Percentiles rank a stretch among this genome's conserved stretches.
Evolutionary conservation across 2,113 vertebrate genomes (phyloP).

Genomic region (Sylvilagus bachmani): DNA sequence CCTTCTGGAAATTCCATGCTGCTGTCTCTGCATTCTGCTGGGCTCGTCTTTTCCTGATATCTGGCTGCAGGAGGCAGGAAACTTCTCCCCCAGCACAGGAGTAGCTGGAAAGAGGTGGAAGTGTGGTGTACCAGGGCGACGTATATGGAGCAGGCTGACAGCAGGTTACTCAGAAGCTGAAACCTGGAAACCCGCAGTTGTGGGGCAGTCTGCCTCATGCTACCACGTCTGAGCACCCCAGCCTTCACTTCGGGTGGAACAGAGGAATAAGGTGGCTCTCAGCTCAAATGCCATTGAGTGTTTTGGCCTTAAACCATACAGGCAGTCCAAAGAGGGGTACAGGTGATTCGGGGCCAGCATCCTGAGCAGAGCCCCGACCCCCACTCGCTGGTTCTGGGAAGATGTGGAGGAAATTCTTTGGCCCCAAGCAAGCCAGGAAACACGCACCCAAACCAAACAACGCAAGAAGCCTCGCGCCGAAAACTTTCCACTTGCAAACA

Average conservation of each 20-base stretch:
- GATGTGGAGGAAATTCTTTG: constrained; percentile 75
- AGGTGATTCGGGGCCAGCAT: constrained; percentile 35
- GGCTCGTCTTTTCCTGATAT: rapidly evolving
- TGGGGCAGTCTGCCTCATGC: rapidly evolving
- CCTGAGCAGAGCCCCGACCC: background rate
- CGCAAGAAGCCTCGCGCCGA: constrained; percentile 10
- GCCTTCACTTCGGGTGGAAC: background rate
- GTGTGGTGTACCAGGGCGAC: background rate
- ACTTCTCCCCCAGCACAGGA: background rate
- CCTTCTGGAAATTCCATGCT: background rate
- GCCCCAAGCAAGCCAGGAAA: constrained; percentile 56
- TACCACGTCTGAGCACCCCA: rapidly evolving
- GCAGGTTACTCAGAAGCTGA: background rate
- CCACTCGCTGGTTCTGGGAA: constrained; percentile 37
- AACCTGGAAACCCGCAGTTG: background rate
- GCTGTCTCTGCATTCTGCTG: background rate
- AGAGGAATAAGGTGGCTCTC: background rate
- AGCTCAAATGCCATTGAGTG: background rate
- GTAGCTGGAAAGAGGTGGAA: background rate
- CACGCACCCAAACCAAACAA: constrained; percentile 69
- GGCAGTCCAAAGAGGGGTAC: background rate
- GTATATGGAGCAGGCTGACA: rapidly evolving
- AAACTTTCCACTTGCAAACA: constrained; percentile 82
- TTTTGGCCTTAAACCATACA: background rate
- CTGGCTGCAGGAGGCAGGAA: background rate